Percentiles rank a stretch among this genome's conserved stretches.
Evolutionary conservation across 2,797 vertebrate genomes (phyloP).

Genomic region (Bovichtus diacanthus): DNA sequence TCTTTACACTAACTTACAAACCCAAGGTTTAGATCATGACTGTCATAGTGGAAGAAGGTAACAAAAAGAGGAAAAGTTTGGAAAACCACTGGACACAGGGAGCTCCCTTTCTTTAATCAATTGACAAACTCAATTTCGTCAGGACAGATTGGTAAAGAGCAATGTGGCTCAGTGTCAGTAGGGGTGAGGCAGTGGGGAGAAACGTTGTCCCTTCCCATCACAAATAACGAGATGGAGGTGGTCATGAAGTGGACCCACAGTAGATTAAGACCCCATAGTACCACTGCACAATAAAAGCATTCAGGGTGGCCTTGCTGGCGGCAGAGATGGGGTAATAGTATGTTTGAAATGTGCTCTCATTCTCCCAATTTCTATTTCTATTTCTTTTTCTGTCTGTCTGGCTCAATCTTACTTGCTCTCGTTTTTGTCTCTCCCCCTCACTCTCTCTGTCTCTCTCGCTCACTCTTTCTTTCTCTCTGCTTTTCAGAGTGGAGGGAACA

Average conservation of each 20-base stretch:
- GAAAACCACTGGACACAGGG: slow-evolving; percentile 25
- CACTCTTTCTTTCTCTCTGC: slow-evolving; percentile 65
- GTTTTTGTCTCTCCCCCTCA: slow-evolving; percentile 54
- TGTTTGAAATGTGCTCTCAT: slow-evolving; percentile 60
- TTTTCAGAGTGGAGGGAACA: slow-evolving; percentile 77
- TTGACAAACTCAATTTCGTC: slow-evolving; percentile 51
- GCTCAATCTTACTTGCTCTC: slow-evolving; percentile 60
- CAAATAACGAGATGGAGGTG: slow-evolving; percentile 50
- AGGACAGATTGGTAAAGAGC: slow-evolving; percentile 49
- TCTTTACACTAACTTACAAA: slow-evolving; percentile 2
- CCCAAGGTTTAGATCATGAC: slow-evolving; percentile 14
- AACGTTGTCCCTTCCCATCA: slow-evolving; percentile 59
- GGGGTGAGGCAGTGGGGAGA: slow-evolving; percentile 36
- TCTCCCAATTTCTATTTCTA: slow-evolving; percentile 58
- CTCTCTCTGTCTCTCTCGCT: slow-evolving; percentile 59
- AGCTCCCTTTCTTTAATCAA: slow-evolving; percentile 27
- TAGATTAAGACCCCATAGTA: slow-evolving; percentile 50
- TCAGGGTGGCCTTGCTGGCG: slow-evolving; percentile 55
- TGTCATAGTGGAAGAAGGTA: slow-evolving; percentile 8
- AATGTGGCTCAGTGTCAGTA: slow-evolving; percentile 51
- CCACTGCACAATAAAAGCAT: slow-evolving; percentile 40
- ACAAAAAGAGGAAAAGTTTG: slow-evolving; percentile 1
- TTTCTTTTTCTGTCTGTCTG: slow-evolving; percentile 59
- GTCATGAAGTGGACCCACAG: slow-evolving; percentile 50
- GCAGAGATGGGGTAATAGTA: slow-evolving; percentile 43